These are phyloP conservation scores for Myotis findleyi DNA, from an alignment of 2,797 vertebrate genomes.

Conservation along the genomic window DNA sequence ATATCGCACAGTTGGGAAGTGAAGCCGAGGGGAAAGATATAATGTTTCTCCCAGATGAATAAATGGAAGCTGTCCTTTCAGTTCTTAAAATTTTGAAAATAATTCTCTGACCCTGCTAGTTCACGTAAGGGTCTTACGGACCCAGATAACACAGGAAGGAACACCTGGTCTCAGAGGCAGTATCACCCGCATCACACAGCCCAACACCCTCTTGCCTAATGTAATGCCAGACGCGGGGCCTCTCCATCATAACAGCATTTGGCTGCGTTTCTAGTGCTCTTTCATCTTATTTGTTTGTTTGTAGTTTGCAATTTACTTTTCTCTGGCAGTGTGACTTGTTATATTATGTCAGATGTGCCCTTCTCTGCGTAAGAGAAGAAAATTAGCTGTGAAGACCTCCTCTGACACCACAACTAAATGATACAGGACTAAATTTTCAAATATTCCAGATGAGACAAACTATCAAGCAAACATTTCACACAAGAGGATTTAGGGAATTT, in stretches of 20 bases:
- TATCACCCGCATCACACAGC: neutral
- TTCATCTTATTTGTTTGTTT: conserved; percentile 45
- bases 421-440: conserved; percentile 54
- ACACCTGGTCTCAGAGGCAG: neutral
- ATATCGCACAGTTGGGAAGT: neutral
- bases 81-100: conserved; percentile 15
- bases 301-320: conserved; percentile 39
- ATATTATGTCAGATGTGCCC: neutral
- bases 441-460: conserved; percentile 63
- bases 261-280: neutral
- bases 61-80: neutral
- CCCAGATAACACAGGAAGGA: neutral
- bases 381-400: conserved; percentile 48
- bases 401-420: conserved; percentile 53
- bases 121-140: neutral
- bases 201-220: neutral
- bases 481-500: conserved; percentile 53
- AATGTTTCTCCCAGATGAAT: neutral
- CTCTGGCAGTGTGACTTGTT: neutral
- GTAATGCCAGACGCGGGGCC: neutral
- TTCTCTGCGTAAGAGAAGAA: conserved; percentile 38
- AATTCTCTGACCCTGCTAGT: neutral
- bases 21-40: neutral
- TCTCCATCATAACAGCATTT: neutral
- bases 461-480: conserved; percentile 59